Base-by-base conservation (phyloP, 2,797 vertebrate genomes). In the Myotis planiceps region DNA sequence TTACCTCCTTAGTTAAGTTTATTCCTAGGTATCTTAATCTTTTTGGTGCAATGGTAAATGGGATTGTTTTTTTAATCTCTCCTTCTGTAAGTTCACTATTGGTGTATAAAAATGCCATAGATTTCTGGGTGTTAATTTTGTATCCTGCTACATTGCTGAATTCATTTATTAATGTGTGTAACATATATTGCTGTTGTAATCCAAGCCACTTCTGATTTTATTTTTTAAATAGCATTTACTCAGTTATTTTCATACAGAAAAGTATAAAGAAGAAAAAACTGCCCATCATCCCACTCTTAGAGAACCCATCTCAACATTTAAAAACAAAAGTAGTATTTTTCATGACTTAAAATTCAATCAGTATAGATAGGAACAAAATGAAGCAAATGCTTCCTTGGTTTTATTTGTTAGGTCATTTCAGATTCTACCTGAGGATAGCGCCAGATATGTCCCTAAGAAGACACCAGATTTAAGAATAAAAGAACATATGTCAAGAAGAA, bases 191-290 rank as follows among this genome's bases (percentile, higher is more conserved):
- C 51, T 89, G 12, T 51, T 97, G 42, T 69, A 7, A 34, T 47
- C 51, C 63, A 97, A 82, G 58, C 37, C 21, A 91, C 42, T 96
- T 97, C 88, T 92, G n/a, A 87, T 78, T 78, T 96, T 34, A 81
- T 76, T 92, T 92, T 82, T 80, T 6, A 83, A 68, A 60, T 93
- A 60, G 16, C 21, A 45, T 60, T 86, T 63, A 72, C 90, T 81
- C 34, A 78, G 2, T 86, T 69, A 32, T 81, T 88, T 92, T 34
- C 45, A 74, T 78, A 87, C 37, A 76, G 12, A 51, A 51, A 34
- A 51, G 47, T 34, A 51, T 51, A 34, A 76, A 51, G 47, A 51
- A 75, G 47, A 80, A 75, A 94, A 82, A 58, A 29, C n/a, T 58
- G n/a, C 18, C 71, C 47, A 49, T 29, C 2, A 39, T 72, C 25